Conservation (phyloP, 2,113 vertebrate species). For the Cyanoderma ruficeps region DNA sequence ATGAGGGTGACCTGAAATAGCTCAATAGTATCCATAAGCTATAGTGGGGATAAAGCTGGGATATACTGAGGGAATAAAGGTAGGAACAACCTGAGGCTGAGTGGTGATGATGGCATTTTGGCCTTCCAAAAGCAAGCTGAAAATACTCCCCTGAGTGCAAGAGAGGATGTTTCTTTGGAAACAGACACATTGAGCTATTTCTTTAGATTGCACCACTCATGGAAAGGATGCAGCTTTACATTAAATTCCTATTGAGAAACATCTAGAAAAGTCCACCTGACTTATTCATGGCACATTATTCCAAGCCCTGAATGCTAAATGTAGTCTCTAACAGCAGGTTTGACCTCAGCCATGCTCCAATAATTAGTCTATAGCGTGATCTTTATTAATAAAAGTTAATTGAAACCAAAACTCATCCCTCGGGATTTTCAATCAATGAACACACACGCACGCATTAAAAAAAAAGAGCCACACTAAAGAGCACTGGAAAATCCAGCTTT, state of each 20-base stretch:
- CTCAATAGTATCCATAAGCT: background rate
- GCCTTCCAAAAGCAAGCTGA: background rate
- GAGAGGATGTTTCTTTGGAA: background rate
- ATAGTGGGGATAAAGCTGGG: background rate
- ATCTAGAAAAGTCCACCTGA: background rate
- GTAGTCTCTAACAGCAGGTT: background rate
- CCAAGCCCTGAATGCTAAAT: background rate
- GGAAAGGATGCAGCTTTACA: background rate
- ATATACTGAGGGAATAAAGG: background rate
- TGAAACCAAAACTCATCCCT: slow-evolving; percentile 15
- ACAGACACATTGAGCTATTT: background rate
- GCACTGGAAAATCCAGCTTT: slow-evolving; percentile 4
- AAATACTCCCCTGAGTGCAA: background rate
- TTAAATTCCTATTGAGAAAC: background rate
- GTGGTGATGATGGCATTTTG: background rate
- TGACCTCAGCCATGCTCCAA: background rate
- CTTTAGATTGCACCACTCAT: background rate
- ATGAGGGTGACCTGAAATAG: background rate
- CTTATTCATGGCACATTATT: background rate
- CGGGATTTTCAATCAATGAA: background rate
- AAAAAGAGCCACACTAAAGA: background rate
- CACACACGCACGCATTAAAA: background rate
- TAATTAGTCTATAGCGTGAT: background rate
- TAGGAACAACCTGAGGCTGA: background rate
- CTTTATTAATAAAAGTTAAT: slow-evolving; percentile 37